Percentiles rank a stretch among this genome's conserved stretches.
These are phyloP conservation scores for Crenichthys baileyi DNA, from an alignment of 2,797 vertebrate genomes.

Conservation along the genomic window DNA sequence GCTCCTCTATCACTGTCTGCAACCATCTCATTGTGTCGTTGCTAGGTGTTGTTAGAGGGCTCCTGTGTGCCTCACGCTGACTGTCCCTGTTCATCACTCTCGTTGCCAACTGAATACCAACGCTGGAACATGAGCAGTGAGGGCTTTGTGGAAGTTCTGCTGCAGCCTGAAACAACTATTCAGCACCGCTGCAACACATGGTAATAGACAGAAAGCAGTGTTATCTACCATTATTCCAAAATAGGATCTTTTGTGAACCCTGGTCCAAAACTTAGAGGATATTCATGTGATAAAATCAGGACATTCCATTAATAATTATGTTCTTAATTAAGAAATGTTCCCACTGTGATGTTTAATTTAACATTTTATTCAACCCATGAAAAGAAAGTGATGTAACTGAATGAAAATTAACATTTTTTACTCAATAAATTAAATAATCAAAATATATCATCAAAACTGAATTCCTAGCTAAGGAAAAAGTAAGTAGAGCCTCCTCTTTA, in stretches of 20 bases:
- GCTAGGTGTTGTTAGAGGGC: conserved; percentile 80
- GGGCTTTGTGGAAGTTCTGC: conserved; percentile 48
- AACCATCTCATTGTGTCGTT: neutral
- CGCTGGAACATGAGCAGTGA: conserved; percentile 69
- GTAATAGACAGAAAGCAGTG: conserved; percentile 61
- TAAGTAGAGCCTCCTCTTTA: too few relatives aligned
- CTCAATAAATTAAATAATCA: too few relatives aligned
- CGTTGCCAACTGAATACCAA: conserved; percentile 56
- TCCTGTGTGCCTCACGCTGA: conserved; percentile 71
- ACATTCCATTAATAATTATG: neutral
- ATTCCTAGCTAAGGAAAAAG: too few relatives aligned
- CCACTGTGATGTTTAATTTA: neutral
- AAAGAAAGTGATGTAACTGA: neutral
- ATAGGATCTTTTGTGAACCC: neutral
- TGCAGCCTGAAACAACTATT: conserved; percentile 76
- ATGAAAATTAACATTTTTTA: too few relatives aligned
- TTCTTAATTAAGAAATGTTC: neutral
- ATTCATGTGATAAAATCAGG: neutral
- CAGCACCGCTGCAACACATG: conserved; percentile 85
- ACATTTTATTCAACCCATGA: neutral
- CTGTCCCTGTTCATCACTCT: conserved; percentile 83
- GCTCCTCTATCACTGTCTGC: neutral
- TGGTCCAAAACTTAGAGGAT: neutral
- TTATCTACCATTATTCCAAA: neutral
- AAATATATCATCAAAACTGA: too few relatives aligned